Conservation (phyloP, 1,140 invertebrate species). For the Dreissena polymorpha region DNA sequence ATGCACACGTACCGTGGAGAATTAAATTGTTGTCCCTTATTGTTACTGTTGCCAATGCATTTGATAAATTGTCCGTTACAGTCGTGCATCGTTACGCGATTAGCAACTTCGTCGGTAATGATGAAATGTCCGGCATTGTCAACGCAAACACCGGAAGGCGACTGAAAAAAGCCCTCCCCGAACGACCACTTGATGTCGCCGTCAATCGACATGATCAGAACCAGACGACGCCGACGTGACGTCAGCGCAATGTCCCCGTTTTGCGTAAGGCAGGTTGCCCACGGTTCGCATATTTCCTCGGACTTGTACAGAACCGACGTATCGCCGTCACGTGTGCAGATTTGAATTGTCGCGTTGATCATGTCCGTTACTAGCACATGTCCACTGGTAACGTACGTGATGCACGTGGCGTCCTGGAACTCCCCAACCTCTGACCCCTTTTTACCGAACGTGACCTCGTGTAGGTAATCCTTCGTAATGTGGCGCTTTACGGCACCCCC, state of each 20-base stretch:
- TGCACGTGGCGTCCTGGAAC: slow-evolving; percentile 57
- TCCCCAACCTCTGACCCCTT: slow-evolving; percentile 55
- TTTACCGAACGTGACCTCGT: slow-evolving; percentile 55
- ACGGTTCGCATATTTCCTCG: slow-evolving; percentile 50
- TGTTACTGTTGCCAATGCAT: background rate
- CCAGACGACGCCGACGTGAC: slow-evolving; percentile 34
- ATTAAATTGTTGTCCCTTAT: slow-evolving; percentile 34
- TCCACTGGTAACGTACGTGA: slow-evolving; percentile 29
- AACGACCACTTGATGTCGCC: slow-evolving; percentile 39
- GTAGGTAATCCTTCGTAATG: background rate
- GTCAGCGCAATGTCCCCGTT: slow-evolving; percentile 56
- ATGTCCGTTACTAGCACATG: slow-evolving; percentile 60
- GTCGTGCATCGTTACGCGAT: slow-evolving; percentile 50
- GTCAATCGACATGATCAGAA: slow-evolving; percentile 43
- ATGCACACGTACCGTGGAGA: slow-evolving; percentile 61
- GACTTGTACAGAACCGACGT: slow-evolving; percentile 17
- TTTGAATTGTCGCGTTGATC: slow-evolving; percentile 58
- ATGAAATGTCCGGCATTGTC: slow-evolving; percentile 45
- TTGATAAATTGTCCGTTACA: slow-evolving; percentile 25
- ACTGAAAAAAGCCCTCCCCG: slow-evolving; percentile 43
- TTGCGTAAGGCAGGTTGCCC: slow-evolving; percentile 33
- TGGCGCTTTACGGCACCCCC: background rate
- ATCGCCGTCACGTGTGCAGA: slow-evolving; percentile 21
- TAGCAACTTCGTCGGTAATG: slow-evolving; percentile 49
- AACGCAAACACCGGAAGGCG: slow-evolving; percentile 54